Percentiles rank a stretch among this genome's conserved stretches.
Evolutionary conservation across 2,888 invertebrate species (phyloP).

Genomic region (Steinernema hermaphroditum): DNA sequence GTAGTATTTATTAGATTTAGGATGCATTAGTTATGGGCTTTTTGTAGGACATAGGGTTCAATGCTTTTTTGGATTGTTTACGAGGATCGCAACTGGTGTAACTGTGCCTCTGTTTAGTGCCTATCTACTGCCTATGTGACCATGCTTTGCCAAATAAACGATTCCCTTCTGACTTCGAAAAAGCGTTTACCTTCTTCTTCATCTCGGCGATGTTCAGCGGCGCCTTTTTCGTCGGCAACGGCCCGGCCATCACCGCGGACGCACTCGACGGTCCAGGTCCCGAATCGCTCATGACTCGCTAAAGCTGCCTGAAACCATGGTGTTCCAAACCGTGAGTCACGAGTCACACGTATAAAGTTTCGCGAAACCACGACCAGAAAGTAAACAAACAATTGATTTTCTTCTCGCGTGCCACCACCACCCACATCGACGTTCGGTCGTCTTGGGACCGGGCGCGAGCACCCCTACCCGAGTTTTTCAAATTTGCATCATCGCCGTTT

Average conservation of each 20-base stretch:
- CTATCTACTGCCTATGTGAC: too few relatives aligned
- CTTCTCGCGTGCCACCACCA: not conserved
- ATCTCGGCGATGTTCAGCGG: conserved; percentile 23
- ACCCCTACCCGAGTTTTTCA: not conserved
- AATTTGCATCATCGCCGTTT: conserved; percentile 24
- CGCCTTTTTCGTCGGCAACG: conserved; percentile 8
- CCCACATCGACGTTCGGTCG: not conserved
- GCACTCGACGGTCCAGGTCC: conserved; percentile 1
- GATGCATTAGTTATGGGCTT: too few relatives aligned
- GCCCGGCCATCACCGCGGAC: conserved; percentile 2
- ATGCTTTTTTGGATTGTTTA: too few relatives aligned
- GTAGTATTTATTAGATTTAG: too few relatives aligned
- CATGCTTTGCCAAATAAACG: too few relatives aligned
- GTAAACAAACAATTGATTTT: conserved; percentile 24
- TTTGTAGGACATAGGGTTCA: too few relatives aligned
- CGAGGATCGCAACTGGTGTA: too few relatives aligned
- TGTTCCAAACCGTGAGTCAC: too few relatives aligned
- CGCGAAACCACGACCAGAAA: not conserved
- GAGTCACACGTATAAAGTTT: not conserved
- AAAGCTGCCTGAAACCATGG: not conserved
- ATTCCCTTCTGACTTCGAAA: too few relatives aligned
- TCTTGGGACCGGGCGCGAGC: conserved; percentile 10
- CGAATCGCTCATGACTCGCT: conserved; percentile 3
- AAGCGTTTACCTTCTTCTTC: not conserved
- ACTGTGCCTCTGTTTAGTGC: too few relatives aligned